These are phyloP conservation scores for Myotis davidii DNA, from an alignment of 2,113 vertebrate species.

Conservation along the genomic window DNA sequence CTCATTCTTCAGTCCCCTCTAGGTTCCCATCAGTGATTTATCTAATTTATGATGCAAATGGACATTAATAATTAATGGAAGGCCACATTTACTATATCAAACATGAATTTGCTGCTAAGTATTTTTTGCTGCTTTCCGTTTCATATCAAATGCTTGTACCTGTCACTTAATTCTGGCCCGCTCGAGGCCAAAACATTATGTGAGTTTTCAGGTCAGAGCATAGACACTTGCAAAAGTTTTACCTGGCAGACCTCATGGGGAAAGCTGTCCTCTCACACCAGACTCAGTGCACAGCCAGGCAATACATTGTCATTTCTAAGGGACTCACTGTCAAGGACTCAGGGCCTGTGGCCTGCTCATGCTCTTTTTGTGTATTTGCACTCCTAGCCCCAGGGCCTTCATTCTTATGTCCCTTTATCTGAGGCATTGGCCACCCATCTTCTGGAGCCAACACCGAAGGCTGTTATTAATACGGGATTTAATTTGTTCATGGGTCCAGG, in stretches of 20 bases:
- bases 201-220: neutral
- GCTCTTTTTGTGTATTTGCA: neutral
- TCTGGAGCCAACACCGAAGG: neutral
- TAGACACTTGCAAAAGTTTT: neutral
- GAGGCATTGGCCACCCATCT: neutral
- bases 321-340: neutral
- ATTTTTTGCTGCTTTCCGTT: neutral
- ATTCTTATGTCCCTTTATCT: neutral
- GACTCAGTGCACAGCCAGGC: neutral
- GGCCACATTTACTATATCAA: neutral
- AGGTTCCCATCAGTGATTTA: neutral
- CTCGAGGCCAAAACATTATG: neutral
- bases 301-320: too few relatives aligned
- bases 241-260: rapidly evolving
- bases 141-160: neutral
- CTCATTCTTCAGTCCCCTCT: neutral
- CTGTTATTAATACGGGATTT: neutral
- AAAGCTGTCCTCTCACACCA: neutral
- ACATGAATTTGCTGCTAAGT: neutral
- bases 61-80: neutral
- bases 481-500: too few relatives aligned
- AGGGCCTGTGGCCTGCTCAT: rapidly evolving
- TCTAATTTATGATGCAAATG: neutral
- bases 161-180: neutral
- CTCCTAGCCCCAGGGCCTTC: neutral